Conservation (phyloP, 2,888 invertebrate species). For the Drosophila leonis region DNA sequence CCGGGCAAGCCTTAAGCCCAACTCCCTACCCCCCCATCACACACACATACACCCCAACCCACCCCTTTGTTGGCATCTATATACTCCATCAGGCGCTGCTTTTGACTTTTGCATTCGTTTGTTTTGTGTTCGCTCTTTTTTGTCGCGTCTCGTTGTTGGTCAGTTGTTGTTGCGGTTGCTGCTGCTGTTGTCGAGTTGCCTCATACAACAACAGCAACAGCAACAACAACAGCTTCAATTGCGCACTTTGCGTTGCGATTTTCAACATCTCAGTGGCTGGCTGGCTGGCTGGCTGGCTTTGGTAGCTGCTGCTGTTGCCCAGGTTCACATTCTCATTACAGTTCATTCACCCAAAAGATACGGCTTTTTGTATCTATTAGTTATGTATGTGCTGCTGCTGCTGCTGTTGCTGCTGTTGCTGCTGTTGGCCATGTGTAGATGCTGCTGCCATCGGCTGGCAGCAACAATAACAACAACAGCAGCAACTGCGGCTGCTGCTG, state of each 20-base stretch:
- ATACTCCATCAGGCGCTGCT: constrained; percentile 22
- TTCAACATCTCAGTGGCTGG: constrained; percentile 63
- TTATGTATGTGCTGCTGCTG: constrained; percentile 72
- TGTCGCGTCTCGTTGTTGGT: constrained; percentile 57
- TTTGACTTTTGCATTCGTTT: constrained; percentile 54
- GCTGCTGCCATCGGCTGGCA: constrained; percentile 31
- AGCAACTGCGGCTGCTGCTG: constrained; percentile 19
- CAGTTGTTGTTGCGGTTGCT: constrained; percentile 33
- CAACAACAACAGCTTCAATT: constrained; percentile 64
- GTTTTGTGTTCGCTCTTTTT: constrained; percentile 62
- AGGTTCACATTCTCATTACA: constrained; percentile 83
- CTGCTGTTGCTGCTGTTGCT: constrained; percentile 23
- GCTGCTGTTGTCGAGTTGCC: constrained; percentile 28
- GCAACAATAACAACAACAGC: constrained; percentile 28
- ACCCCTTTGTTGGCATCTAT: not conserved
- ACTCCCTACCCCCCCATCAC: not conserved
- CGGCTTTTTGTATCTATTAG: constrained; percentile 81
- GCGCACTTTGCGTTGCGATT: constrained; percentile 78
- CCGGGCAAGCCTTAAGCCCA: not conserved
- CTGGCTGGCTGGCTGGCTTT: constrained; percentile 18
- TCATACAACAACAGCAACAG: constrained; percentile 20
- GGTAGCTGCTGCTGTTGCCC: constrained; percentile 40
- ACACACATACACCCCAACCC: not conserved
- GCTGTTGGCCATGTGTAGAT: constrained; percentile 54
- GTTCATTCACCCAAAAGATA: constrained; percentile 82